These are phyloP conservation scores for Phaedon cochleariae DNA, from an alignment of 2,888 invertebrate species.

Conservation along the genomic window DNA sequence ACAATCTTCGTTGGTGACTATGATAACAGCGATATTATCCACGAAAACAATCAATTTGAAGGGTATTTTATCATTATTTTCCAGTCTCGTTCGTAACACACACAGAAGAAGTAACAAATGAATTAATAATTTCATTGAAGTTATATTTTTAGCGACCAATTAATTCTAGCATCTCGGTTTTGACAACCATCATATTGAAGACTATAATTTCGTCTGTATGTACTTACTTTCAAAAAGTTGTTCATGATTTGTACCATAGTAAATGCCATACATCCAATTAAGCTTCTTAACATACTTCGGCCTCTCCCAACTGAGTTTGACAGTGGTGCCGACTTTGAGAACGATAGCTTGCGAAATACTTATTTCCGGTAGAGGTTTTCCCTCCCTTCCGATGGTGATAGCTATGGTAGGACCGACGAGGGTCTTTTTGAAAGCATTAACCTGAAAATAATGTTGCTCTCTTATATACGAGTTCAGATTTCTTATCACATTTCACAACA, in stretches of 20 bases:
- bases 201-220: background rate
- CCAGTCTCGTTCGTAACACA: too few species aligned
- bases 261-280: conserved; percentile 74
- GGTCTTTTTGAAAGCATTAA: conserved; percentile 69
- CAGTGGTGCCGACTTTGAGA: conserved; percentile 68
- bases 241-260: conserved; percentile 70
- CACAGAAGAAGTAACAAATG: too few species aligned
- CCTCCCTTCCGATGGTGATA: conserved; percentile 58
- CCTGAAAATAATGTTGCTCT: conserved; percentile 60
- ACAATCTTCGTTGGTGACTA: too few species aligned
- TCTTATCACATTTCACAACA: too few species aligned
- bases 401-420: conserved; percentile 66
- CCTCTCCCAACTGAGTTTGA: conserved; percentile 73
- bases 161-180: too few species aligned
- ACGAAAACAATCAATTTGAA: too few species aligned
- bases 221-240: conserved; percentile 69
- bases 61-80: too few species aligned
- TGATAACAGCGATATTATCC: too few species aligned
- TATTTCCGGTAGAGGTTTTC: conserved; percentile 65
- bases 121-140: too few species aligned
- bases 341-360: conserved; percentile 63
- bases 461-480: too few species aligned
- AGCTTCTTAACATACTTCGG: conserved; percentile 68
- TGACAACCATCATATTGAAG: too few species aligned
- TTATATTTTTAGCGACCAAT: too few species aligned